phyloP scores from a whole-genome alignment of 2,797 vertebrate species.

The Alauda arvensis region DNA sequence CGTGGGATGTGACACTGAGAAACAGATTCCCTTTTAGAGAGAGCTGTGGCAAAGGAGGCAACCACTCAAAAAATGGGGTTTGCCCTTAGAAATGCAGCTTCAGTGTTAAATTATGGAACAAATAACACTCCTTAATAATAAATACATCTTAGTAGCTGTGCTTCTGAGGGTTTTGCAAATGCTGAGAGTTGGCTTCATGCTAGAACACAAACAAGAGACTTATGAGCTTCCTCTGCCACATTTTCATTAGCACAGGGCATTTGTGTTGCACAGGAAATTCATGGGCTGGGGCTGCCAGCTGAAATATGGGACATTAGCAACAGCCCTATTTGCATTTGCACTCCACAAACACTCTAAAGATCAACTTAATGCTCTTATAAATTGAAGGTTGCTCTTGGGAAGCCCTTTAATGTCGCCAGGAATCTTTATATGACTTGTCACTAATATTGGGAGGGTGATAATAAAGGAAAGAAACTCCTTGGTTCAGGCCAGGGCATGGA shows the following conservation, averaged over 20 bases:
- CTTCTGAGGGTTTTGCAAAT: background rate
- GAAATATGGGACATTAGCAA: background rate
- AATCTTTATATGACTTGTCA: background rate
- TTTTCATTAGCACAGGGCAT: background rate
- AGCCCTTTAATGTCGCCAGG: background rate
- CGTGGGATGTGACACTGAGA: background rate
- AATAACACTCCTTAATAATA: constrained; percentile 1
- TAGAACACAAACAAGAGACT: background rate
- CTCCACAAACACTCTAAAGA: background rate
- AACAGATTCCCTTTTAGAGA: background rate
- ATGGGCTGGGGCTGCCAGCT: background rate
- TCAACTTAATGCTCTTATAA: background rate
- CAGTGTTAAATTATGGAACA: constrained; percentile 16
- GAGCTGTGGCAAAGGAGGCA: background rate
- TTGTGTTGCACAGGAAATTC: background rate
- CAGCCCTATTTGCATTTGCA: background rate
- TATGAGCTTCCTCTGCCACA: background rate
- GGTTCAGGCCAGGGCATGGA: background rate
- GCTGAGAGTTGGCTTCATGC: background rate
- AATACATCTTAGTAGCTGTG: constrained; percentile 9
- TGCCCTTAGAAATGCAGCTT: background rate
- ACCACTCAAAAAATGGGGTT: background rate
- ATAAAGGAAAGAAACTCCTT: background rate
- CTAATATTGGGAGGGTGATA: background rate
- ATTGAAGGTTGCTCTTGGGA: background rate